These are phyloP conservation scores for Netelia melanura DNA, from an alignment of 2,888 invertebrate species.

Conservation along the genomic window DNA sequence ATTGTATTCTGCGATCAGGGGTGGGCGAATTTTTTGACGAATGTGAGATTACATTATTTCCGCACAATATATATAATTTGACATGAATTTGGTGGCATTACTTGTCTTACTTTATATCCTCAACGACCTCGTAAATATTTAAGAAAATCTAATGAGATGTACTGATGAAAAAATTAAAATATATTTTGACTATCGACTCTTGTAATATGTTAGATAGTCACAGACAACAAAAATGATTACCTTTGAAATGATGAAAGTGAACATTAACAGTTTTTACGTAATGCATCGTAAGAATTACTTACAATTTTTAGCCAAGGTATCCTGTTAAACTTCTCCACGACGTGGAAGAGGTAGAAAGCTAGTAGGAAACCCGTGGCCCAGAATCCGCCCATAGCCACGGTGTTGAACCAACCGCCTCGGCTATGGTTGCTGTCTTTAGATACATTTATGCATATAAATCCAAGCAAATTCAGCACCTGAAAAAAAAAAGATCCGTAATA, in stretches of 20 bases:
- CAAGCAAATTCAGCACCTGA: constrained; percentile 89
- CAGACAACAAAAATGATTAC: constrained; percentile 24
- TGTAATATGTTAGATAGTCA: not conserved
- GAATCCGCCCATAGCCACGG: constrained; percentile 93
- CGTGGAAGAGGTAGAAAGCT: constrained; percentile 93
- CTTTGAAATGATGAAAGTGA: constrained; percentile 1
- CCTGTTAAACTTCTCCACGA: constrained; percentile 93
- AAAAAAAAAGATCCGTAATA: constrained; percentile 72
- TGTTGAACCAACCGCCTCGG: constrained; percentile 91
- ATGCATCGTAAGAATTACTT: constrained; percentile 75
- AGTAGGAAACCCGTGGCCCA: constrained; percentile 94
- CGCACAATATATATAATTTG: no score
- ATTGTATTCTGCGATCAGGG: no score
- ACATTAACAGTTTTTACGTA: not conserved
- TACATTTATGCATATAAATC: constrained; percentile 92
- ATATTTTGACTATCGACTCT: no score
- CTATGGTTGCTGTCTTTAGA: constrained; percentile 86
- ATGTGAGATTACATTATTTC: no score
- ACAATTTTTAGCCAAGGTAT: constrained; percentile 95
- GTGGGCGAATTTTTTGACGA: no score
- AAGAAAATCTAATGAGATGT: no score
- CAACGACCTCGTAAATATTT: no score
- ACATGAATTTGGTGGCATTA: no score
- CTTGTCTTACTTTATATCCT: no score
- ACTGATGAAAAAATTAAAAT: no score